These are phyloP conservation scores for Hirudinaria manillensis DNA, from an alignment of 2,888 invertebrate genomes.

Conservation along the genomic window DNA sequence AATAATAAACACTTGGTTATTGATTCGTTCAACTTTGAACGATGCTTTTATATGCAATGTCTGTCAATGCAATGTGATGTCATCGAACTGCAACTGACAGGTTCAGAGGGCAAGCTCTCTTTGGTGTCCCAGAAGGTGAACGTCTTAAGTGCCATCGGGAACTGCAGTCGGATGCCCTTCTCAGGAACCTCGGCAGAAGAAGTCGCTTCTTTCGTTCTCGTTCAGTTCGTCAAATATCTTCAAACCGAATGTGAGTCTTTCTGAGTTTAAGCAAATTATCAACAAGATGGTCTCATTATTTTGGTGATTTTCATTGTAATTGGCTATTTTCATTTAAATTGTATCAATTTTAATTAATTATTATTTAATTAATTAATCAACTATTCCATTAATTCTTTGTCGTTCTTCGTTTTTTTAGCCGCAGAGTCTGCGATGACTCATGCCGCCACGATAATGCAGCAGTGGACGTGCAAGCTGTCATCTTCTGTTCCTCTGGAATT, in stretches of 20 bases:
- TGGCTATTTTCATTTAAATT: too few species aligned
- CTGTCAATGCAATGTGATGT: too few species aligned
- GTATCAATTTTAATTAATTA: too few species aligned
- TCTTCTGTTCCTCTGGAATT: not conserved
- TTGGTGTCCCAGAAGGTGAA: slow-evolving; percentile 81
- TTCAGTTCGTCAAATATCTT: slow-evolving; percentile 70
- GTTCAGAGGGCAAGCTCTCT: slow-evolving; percentile 82
- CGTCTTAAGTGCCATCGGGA: slow-evolving; percentile 70
- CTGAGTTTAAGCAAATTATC: not conserved
- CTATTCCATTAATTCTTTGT: too few species aligned
- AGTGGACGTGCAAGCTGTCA: slow-evolving; percentile 70
- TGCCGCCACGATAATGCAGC: slow-evolving; percentile 71
- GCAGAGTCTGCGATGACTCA: slow-evolving; percentile 83
- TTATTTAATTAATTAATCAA: too few species aligned
- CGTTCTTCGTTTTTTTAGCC: slow-evolving; percentile 56
- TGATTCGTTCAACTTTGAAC: not conserved
- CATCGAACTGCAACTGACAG: slow-evolving; percentile 40
- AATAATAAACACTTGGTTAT: slow-evolving; percentile 8
- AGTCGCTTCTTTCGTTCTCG: slow-evolving; percentile 62
- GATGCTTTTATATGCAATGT: not conserved
- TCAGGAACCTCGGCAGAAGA: slow-evolving; percentile 56
- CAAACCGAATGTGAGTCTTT: slow-evolving; percentile 65
- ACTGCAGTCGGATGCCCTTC: slow-evolving; percentile 62
- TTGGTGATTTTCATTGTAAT: too few species aligned
- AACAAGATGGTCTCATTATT: too few species aligned